Evolutionary conservation across 2,113 vertebrate species (phyloP).

Genomic region (Amazona vittata): DNA sequence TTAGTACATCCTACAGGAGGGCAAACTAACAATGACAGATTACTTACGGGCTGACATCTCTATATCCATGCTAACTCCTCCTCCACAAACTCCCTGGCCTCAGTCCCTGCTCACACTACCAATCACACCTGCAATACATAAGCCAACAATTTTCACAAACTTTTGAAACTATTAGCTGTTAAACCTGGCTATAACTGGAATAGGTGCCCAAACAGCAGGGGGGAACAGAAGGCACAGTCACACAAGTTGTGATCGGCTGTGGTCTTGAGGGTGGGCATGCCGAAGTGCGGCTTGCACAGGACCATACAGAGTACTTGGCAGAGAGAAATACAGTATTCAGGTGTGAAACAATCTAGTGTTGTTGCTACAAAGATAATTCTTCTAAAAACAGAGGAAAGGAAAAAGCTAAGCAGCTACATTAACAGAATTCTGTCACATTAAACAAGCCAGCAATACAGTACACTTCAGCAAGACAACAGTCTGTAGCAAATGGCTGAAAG

Average conservation of each 20-base stretch:
- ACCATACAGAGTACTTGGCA: background rate
- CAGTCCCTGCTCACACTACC: background rate
- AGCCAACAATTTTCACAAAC: background rate
- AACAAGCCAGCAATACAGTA: background rate
- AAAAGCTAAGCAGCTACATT: background rate
- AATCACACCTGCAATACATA: background rate
- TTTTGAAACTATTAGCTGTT: background rate
- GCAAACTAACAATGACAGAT: background rate
- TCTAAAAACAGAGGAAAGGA: background rate
- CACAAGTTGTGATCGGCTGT: background rate
- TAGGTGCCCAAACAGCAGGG: background rate
- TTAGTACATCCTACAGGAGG: background rate
- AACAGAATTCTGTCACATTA: background rate
- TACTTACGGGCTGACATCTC: accelerated
- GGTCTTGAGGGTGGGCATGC: background rate
- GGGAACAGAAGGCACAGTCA: background rate
- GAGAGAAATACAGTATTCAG: background rate
- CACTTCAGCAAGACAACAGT: background rate
- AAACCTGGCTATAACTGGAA: background rate
- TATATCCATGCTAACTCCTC: background rate
- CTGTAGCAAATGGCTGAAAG: background rate
- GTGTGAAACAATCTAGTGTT: background rate
- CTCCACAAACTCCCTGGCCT: background rate
- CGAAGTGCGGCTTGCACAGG: background rate
- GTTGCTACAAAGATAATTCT: background rate